Evolutionary conservation across 2,797 vertebrate genomes (phyloP).

Genomic region (Balearica regulorum): DNA sequence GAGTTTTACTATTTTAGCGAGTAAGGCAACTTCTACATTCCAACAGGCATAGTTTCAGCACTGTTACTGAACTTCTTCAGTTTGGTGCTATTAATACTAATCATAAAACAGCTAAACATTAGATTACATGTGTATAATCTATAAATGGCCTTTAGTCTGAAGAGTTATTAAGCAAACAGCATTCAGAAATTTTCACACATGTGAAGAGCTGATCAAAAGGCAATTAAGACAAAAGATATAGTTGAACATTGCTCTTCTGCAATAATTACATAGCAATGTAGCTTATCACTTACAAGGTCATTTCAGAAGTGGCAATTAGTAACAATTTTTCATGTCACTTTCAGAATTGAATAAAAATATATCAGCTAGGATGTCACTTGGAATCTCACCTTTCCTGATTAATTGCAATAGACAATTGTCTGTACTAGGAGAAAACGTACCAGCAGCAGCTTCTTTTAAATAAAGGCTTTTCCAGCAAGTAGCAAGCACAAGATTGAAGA

Average conservation of each 20-base stretch:
- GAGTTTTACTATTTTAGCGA: neutral
- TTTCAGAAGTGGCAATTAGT: neutral
- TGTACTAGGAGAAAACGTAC: neutral
- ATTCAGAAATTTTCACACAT: neutral
- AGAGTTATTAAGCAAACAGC: neutral
- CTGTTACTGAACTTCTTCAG: neutral
- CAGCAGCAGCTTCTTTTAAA: neutral
- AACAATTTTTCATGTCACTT: neutral
- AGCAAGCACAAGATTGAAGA: neutral
- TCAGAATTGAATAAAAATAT: neutral
- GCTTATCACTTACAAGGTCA: neutral
- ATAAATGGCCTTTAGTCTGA: neutral
- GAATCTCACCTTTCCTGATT: neutral
- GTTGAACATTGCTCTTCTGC: neutral
- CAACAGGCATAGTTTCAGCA: neutral
- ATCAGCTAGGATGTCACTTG: neutral
- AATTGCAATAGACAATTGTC: neutral
- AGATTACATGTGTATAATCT: neutral
- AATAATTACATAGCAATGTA: neutral
- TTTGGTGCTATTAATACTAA: neutral
- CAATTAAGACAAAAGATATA: neutral
- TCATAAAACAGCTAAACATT: neutral
- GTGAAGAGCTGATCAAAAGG: neutral
- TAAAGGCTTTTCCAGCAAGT: neutral
- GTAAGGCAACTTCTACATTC: neutral